Base-by-base conservation (phyloP, 2,113 vertebrate genomes). In the Pitta sordida region DNA sequence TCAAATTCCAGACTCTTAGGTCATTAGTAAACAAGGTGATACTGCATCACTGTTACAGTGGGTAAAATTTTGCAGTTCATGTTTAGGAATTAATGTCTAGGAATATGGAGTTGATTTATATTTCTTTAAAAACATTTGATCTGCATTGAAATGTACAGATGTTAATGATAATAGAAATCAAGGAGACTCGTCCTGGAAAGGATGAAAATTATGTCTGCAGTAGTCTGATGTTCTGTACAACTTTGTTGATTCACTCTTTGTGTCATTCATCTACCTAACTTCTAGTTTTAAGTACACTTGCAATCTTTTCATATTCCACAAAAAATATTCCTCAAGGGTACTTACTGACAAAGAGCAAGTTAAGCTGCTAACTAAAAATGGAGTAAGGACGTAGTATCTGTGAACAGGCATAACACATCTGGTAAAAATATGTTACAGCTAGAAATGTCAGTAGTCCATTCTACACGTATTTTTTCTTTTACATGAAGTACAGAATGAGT, bases 131-230 rank as follows among this genome's bases (percentile, higher is more conserved):
- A 75, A 63, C 48, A 82, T 85, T 30, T 52, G 71, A 81, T 93
- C 77, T 81, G 13, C 53, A 79, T 19, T 91, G 65, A 95, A 83
- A 39, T 70, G 13, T 89, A 82, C 64, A 95, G 77, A 94, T 81
- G 90, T 69, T 95, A 86, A 93, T 49, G 51, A 85, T 91, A 91
- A 81, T 29, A 92, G 91, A 94, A 96, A 93, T 94, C 76, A 93
- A 88, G 68, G n/a, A 86, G 14, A 68, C 13, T 81, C 56, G 62
- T 94, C 71, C 63, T 86, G 69, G 60, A 86, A 94, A 93, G 53
- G 44, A 94, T 87, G 85, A 93, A 93, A 79, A 15, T 62, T 92
- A 88, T 91, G 68, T 88, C 64, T 80, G 85, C 65, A 67, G 53
- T 84, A 93, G 56, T 85, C 75, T 3, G 6, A 34, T 94, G 7